Base-by-base conservation (phyloP, 2,113 vertebrate genomes). In the Poeciliopsis turrubarensis region DNA sequence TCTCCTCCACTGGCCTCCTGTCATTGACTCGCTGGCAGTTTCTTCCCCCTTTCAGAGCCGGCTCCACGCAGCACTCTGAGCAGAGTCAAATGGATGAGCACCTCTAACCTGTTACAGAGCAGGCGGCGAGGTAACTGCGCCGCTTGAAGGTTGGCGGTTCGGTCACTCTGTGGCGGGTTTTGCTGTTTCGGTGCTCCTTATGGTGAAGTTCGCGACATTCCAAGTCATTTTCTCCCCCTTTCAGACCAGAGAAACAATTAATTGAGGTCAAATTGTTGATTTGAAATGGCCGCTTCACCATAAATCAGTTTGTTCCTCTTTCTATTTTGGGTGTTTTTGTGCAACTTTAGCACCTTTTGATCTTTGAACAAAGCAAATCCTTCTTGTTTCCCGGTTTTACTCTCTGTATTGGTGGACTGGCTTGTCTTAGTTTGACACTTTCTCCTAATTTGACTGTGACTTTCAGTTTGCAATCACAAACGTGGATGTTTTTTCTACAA, bases 61-160 rank as follows among this genome's bases (percentile, higher is more conserved):
- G 68, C 84, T 84, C 87, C 86, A 65, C 84, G 89, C 75, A 39
- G 91, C 90, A 47, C 72, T 67, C 88, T 94, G 91, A 92, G 88
- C 91, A 93, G 94, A 86, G 91, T 89, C 85, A 95, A 80, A 37
- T 94, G 95, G 93, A 91, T 93, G 89, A 95, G 95, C 83, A 89
- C 94, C 70, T 93, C 94, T 88, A 93, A 88, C 86, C 92, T 96
- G 83, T 81, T 95, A 77, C 93, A 93, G 92, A 93, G 89, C 90
- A 94, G 88, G 80, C 86, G 87, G 86, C 87, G 70, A 95, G 94
- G 94, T 94, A 66, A 95, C 91, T 78, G 68, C 72, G 75, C 76
- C 51, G 44, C 77, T 83, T 65, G 75, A 90, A 87, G 80, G 65
- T 67, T 68, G 65, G 75, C 5, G 15, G 26, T 31, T 62, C 22